These are phyloP conservation scores for Tenthredo amoena DNA, from an alignment of 2,888 invertebrate species.

Conservation along the genomic window DNA sequence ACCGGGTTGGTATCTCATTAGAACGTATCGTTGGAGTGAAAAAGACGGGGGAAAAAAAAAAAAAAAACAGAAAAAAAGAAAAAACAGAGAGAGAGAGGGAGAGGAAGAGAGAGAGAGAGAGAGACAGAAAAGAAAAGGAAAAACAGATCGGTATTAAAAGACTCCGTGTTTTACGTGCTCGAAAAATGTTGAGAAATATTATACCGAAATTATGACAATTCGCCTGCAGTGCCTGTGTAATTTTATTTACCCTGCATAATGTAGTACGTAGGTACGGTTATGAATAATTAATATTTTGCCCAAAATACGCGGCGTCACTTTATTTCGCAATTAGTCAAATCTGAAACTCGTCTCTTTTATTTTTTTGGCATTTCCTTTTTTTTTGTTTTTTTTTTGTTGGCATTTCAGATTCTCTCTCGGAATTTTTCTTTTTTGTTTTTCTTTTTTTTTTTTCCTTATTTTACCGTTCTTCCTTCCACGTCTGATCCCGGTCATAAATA, in stretches of 20 bases:
- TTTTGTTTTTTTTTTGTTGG: background rate
- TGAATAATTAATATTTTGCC: too few species aligned
- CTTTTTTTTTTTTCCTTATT: background rate
- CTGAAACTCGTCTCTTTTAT: background rate
- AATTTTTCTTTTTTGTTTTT: background rate
- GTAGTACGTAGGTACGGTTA: too few species aligned
- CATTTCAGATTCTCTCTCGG: background rate
- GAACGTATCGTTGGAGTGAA: constrained; percentile 33
- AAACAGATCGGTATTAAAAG: background rate
- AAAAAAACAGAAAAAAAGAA: background rate
- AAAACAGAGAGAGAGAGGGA: too few species aligned
- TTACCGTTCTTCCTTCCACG: background rate
- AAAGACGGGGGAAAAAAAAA: background rate
- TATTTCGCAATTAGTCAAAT: background rate
- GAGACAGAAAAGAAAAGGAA: too few species aligned
- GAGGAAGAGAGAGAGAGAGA: too few species aligned
- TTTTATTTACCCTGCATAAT: too few species aligned
- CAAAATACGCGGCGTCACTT: background rate
- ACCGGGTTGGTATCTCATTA: constrained; percentile 36
- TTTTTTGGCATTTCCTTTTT: background rate
- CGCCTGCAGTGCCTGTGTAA: too few species aligned
- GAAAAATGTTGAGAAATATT: too few species aligned
- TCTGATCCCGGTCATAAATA: background rate
- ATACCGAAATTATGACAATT: too few species aligned
- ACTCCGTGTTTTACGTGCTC: too few species aligned